Evolutionary conservation across 2,888 invertebrate genomes (phyloP).

Genomic region (Sisyra nigra): DNA sequence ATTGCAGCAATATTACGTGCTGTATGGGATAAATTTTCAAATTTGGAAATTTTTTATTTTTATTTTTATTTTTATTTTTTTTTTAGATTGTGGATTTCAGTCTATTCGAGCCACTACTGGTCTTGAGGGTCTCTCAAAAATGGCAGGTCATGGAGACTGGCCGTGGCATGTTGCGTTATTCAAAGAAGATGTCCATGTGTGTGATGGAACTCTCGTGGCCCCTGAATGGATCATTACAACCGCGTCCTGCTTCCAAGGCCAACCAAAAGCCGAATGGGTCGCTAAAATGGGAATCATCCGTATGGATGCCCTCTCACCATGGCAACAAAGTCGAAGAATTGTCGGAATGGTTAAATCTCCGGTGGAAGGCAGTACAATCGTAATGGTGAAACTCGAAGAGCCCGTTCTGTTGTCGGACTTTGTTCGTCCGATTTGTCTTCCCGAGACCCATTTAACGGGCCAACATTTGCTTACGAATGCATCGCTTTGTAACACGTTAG

Average conservation of each 20-base stretch:
- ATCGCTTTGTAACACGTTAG: conserved; percentile 62
- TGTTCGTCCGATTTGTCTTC: conserved; percentile 66
- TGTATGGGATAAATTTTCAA: no score
- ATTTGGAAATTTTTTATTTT: conserved; percentile 7
- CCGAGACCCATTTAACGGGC: conserved; percentile 30
- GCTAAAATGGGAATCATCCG: conserved; percentile 63
- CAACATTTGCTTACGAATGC: conserved; percentile 17
- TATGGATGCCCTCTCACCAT: conserved; percentile 63
- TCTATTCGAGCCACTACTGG: conserved; percentile 18
- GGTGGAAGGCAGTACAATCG: conserved; percentile 75
- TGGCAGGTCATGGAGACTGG: conserved; percentile 72
- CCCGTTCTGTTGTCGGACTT: conserved; percentile 64
- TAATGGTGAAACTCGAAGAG: conserved; percentile 62
- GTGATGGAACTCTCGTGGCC: conserved; percentile 73
- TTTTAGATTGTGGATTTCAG: conserved; percentile 25
- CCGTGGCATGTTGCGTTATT: conserved; percentile 82
- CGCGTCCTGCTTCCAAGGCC: conserved; percentile 72
- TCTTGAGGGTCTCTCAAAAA: conserved; percentile 38
- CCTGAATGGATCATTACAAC: conserved; percentile 75
- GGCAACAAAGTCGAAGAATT: conserved; percentile 72
- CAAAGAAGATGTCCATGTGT: conserved; percentile 71
- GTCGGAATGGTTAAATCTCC: conserved; percentile 81
- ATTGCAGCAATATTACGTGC: no score
- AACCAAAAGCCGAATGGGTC: conserved; percentile 76
- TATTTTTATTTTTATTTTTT: conserved; percentile 8